Evolutionary conservation across 2,113 vertebrate genomes (phyloP), one percentile per base, ranked within the genome.

Genomic region (Tympanuchus pallidicinctus): DNA sequence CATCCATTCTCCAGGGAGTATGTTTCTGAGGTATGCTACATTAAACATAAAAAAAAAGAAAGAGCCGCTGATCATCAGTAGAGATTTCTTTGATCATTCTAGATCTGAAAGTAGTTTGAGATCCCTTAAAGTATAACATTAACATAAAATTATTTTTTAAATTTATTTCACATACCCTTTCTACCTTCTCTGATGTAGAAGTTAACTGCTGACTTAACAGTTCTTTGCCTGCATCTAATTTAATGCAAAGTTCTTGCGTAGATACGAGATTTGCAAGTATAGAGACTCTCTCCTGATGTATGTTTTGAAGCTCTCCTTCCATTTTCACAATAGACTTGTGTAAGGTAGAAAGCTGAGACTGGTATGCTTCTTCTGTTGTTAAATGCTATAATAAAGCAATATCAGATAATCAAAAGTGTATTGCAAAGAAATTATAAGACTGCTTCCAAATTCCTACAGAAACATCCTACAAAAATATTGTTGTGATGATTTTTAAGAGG

Each of bases 211-310:
- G 91, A 88, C 92, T 96, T 93, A 98, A 97, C 76, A 34, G 8
- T 70, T 98, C 97, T 97, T 98, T 98, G 94, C 96, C 96, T 79
- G 95, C 93, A 72, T 98, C 97, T 74, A 98, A 94, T 96, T 98
- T 98, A 95, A 98, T 92, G 47, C 97, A 98, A 82, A 98, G 97
- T 67, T 98, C 97, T 36, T 97, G 93, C 40, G 97, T 96, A 73
- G 97, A 97, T 84, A 97, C 95, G 88, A 98, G 94, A 92, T 98
- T 98, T 84, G 90, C 88, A 89, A 98, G 94, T 52, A 97, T 61
- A 86, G 97, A 92, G 40, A 94, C 88, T 82, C 95, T 97, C 66
- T 98, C 97, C 77, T 67, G 77, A 72, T 96, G 94, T 22, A 95
- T 80, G 66, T 97, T 97, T 40, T 96, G 92, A 82, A 98, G 96